Evolutionary conservation across 2,888 invertebrate species (phyloP).

Genomic region (Drosophila kokeensis): DNA sequence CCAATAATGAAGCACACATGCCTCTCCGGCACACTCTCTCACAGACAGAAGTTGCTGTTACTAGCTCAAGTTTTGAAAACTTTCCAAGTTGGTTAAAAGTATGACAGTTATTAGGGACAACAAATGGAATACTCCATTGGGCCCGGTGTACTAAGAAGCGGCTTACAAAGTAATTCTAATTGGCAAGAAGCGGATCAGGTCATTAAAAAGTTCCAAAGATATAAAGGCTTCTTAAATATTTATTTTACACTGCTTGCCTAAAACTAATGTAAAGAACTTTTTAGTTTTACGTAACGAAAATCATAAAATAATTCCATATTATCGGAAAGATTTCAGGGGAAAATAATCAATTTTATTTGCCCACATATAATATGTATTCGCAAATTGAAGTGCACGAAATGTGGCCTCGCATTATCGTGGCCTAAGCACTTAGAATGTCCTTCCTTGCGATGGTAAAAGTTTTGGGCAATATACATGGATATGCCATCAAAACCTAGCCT

Average conservation of each 20-base stretch:
- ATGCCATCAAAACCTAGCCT: slow-evolving; percentile 28
- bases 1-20: slow-evolving; percentile 44
- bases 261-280: neutral
- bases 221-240: neutral
- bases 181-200: slow-evolving; percentile 9
- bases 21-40: neutral
- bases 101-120: slow-evolving; percentile 7
- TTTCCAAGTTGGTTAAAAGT: slow-evolving; percentile 47
- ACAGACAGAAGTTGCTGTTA: slow-evolving; percentile 16
- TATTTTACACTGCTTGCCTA: neutral
- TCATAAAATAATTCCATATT: neutral
- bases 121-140: slow-evolving; percentile 44
- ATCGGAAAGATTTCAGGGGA: neutral
- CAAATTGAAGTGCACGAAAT: neutral
- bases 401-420: neutral
- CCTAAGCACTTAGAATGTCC: neutral
- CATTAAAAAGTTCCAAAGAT: slow-evolving; percentile 44
- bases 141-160: slow-evolving; percentile 27
- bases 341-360: neutral
- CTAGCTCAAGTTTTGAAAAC: slow-evolving; percentile 35
- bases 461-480: slow-evolving; percentile 35
- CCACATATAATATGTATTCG: neutral
- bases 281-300: neutral
- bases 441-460: slow-evolving; percentile 19
- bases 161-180: slow-evolving; percentile 44